Percentiles rank a stretch among this genome's conserved stretches.
Conservation (phyloP, 2,888 invertebrate genomes). For the Harpalus rubripes region DNA sequence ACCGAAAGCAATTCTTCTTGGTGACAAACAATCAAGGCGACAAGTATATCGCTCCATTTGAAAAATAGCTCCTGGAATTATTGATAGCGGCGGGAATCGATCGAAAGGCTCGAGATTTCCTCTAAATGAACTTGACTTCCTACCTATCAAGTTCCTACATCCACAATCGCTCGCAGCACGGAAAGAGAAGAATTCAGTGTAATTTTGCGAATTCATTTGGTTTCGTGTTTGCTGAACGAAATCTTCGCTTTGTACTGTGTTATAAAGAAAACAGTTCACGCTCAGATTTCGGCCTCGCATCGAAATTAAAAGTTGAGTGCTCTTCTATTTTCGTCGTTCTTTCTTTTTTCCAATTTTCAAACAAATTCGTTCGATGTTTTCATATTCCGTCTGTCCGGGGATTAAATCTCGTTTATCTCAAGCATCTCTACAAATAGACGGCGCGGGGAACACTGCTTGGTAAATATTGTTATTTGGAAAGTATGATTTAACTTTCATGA, state of each 20-base stretch:
- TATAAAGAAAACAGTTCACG: conserved; percentile 61
- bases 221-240: conserved; percentile 58
- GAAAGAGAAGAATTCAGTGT: conserved; percentile 56
- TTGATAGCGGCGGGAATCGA: conserved; percentile 14
- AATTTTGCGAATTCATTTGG: conserved; percentile 64
- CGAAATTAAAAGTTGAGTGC: conserved; percentile 63
- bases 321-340: conserved; percentile 41
- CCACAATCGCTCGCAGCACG: conserved; percentile 4
- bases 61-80: conserved; percentile 44
- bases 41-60: conserved; percentile 37
- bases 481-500: conserved; percentile 47
- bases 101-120: background rate
- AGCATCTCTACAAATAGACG: conserved; percentile 45
- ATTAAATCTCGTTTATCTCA: conserved; percentile 56
- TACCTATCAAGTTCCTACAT: conserved; percentile 42
- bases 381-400: conserved; percentile 53
- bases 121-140: conserved; percentile 38
- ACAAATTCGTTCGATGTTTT: conserved; percentile 57
- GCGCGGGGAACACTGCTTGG: background rate
- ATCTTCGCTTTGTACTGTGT: conserved; percentile 47
- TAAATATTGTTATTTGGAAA: conserved; percentile 52
- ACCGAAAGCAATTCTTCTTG: background rate
- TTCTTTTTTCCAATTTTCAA: conserved; percentile 59
- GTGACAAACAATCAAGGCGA: conserved; percentile 22
- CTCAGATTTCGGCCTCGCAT: conserved; percentile 48